Conservation (phyloP, 2,888 invertebrate genomes). For the Mongoloraphidia duomilia region DNA sequence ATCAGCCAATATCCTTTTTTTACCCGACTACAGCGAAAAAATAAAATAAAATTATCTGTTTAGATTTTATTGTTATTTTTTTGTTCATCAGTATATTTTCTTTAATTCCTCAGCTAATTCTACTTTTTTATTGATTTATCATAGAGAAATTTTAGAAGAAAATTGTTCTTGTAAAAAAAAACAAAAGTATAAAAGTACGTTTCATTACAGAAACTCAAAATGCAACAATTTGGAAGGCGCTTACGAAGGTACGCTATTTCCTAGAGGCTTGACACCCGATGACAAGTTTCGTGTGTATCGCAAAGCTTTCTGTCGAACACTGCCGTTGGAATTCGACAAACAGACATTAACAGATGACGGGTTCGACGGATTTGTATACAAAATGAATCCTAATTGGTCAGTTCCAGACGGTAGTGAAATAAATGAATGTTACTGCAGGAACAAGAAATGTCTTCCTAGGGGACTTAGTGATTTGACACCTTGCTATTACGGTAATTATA, state of each 20-base stretch:
- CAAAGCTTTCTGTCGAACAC: constrained; percentile 59
- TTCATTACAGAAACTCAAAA: constrained; percentile 30
- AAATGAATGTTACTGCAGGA: constrained; percentile 47
- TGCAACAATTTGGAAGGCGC: constrained; percentile 55
- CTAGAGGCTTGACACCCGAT: constrained; percentile 38
- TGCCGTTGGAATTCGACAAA: constrained; percentile 36
- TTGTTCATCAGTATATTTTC: too few relatives aligned
- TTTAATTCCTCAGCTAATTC: too few relatives aligned
- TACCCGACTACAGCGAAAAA: too few relatives aligned
- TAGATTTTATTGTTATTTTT: too few relatives aligned
- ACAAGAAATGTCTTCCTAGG: constrained; percentile 62
- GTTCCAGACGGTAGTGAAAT: constrained; percentile 36
- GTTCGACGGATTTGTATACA: constrained; percentile 43
- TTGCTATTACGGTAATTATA: constrained; percentile 38
- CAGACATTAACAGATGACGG: constrained; percentile 31
- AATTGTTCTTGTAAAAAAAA: not conserved
- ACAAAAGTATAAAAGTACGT: not conserved
- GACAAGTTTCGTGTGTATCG: constrained; percentile 48
- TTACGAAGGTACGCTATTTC: constrained; percentile 60
- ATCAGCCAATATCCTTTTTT: too few relatives aligned
- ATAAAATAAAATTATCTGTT: too few relatives aligned
- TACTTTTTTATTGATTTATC: too few relatives aligned
- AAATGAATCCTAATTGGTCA: constrained; percentile 43
- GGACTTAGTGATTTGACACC: constrained; percentile 35
- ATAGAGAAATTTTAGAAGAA: not conserved